Conservation (phyloP, 1,140 invertebrate species). For the Lepidurus couesii region DNA sequence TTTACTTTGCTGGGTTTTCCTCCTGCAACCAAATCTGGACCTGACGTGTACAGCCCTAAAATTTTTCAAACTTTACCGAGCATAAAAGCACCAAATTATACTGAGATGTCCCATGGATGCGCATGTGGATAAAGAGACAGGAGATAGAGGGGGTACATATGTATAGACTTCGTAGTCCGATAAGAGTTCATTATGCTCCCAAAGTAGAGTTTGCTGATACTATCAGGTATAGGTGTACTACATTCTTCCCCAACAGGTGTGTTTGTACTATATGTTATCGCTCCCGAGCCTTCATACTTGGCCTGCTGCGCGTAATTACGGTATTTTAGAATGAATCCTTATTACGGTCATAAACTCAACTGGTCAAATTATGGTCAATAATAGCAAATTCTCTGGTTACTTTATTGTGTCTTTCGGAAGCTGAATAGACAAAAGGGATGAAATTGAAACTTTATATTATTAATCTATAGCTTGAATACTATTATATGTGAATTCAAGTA, state of each 20-base stretch:
- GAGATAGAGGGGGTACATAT: background rate
- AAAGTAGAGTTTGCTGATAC: background rate
- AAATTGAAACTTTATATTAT: no score
- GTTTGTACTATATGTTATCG: background rate
- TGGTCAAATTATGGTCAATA: no score
- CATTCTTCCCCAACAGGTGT: slow-evolving; percentile 2
- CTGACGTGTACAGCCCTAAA: background rate
- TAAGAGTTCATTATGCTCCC: background rate
- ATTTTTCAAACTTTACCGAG: background rate
- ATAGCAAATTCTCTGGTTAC: no score
- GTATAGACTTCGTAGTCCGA: background rate
- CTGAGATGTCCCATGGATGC: background rate
- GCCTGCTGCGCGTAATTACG: no score
- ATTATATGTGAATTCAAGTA: no score
- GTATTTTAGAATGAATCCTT: no score
- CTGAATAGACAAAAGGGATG: no score
- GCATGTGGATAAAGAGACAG: background rate
- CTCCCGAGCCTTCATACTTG: background rate
- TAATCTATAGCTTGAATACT: no score
- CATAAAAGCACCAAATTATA: background rate
- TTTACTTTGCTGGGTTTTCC: background rate
- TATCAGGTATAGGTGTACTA: background rate
- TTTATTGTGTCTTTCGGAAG: no score
- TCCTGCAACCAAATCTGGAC: background rate
- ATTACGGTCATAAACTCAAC: no score